phyloP scores from a whole-genome alignment of 2,888 invertebrate species.

The Thecocarcelia acutangulata region DNA sequence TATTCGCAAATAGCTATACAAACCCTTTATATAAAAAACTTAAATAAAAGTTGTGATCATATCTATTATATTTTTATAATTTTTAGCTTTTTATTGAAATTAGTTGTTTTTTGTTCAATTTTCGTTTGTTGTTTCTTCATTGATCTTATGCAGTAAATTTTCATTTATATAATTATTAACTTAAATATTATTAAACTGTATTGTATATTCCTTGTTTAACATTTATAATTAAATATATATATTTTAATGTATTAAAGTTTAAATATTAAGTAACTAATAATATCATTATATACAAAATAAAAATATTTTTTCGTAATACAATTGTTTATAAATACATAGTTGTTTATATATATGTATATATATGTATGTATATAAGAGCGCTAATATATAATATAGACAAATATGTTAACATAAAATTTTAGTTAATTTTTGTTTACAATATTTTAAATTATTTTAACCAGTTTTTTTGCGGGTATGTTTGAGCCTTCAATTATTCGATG shows the following conservation, averaged over 20 bases:
- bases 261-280: conserved; percentile 24
- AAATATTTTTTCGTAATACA: conserved; percentile 6
- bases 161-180: conserved; percentile 63
- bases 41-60: no score
- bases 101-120: conserved; percentile 1
- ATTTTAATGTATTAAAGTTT: not conserved
- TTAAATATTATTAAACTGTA: conserved; percentile 46
- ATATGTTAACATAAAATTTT: conserved; percentile 22
- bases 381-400: conserved; percentile 32
- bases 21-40: no score
- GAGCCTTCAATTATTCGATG: no score
- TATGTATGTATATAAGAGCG: conserved; percentile 15
- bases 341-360: not conserved
- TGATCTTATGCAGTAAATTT: conserved; percentile 40
- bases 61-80: not conserved
- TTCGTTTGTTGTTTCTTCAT: conserved; percentile 19
- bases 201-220: conserved; percentile 60
- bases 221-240: conserved; percentile 50
- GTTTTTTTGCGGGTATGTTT: not conserved
- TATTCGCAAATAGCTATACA: no score
- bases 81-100: conserved; percentile 16
- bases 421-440: not conserved
- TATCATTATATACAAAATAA: conserved; percentile 40
- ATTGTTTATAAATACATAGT: conserved; percentile 28
- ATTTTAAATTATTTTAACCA: not conserved